phyloP scores from a whole-genome alignment of 2,113 vertebrate species.

The Macquaria australasica region DNA sequence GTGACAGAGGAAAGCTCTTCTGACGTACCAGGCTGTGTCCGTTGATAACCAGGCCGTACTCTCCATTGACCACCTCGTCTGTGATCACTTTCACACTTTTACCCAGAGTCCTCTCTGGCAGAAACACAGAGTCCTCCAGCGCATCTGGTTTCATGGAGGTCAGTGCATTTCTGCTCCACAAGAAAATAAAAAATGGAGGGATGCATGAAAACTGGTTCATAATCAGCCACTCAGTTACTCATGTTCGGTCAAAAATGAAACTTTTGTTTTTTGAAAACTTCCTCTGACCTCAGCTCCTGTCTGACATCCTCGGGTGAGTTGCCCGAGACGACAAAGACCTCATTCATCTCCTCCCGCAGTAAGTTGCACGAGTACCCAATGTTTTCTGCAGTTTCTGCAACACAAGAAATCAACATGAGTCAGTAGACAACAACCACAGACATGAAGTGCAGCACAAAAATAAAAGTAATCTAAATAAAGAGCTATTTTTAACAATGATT shows the following conservation, averaged over 20 bases:
- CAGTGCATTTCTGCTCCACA: conserved; percentile 84
- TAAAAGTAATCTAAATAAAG: background rate
- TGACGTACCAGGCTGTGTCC: conserved; percentile 92
- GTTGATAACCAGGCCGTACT: conserved; percentile 92
- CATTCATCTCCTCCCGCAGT: conserved; percentile 92
- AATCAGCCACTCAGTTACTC: background rate
- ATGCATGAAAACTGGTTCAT: background rate
- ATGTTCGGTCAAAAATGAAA: background rate
- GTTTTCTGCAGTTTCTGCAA: conserved; percentile 94
- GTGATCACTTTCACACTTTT: conserved; percentile 74
- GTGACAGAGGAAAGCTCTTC: background rate
- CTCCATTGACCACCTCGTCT: conserved; percentile 88
- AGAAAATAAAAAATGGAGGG: background rate
- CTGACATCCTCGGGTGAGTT: conserved; percentile 83
- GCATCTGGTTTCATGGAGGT: conserved; percentile 87
- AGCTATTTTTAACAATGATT: no score
- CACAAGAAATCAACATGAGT: background rate
- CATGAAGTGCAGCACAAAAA: background rate
- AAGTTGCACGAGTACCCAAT: conserved; percentile 95
- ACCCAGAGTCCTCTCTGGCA: conserved; percentile 59
- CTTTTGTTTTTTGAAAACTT: no score
- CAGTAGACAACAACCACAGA: background rate
- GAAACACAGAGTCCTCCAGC: conserved; percentile 72
- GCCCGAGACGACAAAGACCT: conserved; percentile 88
- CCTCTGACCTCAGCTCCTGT: conserved; percentile 90